Conservation (phyloP, 2,113 vertebrate species). For the Caracal caracal region DNA sequence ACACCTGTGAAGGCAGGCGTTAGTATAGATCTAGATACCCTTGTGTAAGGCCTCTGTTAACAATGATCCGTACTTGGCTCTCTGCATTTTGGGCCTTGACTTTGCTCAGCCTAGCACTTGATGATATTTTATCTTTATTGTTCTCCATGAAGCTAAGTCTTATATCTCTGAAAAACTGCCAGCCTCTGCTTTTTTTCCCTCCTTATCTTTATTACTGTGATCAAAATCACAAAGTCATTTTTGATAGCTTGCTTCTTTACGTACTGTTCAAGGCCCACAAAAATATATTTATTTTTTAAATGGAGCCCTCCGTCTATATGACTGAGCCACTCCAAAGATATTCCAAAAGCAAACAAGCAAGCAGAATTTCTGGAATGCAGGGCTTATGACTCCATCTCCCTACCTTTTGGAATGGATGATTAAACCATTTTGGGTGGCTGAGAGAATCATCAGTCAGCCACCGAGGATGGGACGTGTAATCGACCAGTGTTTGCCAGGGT, state of each 20-base stretch:
- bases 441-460: not conserved
- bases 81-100: constrained; percentile 4
- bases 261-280: not conserved
- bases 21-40: not conserved
- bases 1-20: not conserved
- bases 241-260: constrained; percentile 50
- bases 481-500: not conserved
- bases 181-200: not conserved
- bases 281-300: constrained; percentile 38
- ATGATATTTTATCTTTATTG: constrained; percentile 44
- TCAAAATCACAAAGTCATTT: constrained; percentile 44
- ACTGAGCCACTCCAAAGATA: not conserved
- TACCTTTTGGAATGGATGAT: not conserved
- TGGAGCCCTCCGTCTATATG: not conserved
- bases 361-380: constrained; percentile 25
- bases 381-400: not conserved
- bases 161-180: not conserved
- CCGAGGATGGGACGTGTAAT: not conserved
- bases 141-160: constrained; percentile 14
- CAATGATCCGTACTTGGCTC: not conserved
- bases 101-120: not conserved
- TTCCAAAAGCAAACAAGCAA: constrained; percentile 25
- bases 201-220: not conserved
- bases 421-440: not conserved
- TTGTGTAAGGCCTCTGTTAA: not conserved